Evolutionary conservation across 2,888 invertebrate species (phyloP).

Genomic region (Subacronicta megacephala): DNA sequence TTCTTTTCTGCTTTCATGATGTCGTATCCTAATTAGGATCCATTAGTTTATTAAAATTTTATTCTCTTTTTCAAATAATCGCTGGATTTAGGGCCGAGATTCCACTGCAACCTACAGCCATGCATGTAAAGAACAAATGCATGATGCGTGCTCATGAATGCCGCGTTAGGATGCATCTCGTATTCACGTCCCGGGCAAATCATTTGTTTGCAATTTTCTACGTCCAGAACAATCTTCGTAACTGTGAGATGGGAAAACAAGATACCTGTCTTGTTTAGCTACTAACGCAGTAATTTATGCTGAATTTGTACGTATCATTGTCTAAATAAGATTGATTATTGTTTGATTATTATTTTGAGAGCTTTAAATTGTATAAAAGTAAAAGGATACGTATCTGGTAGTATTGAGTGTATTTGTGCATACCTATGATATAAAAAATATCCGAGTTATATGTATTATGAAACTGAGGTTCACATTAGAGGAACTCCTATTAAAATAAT

Average conservation of each 20-base stretch:
- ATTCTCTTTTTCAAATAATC: not conserved
- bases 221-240: constrained; percentile 42
- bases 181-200: constrained; percentile 40
- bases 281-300: constrained; percentile 35
- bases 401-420: too few species aligned
- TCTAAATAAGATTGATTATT: too few species aligned
- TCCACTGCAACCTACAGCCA: constrained; percentile 4
- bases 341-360: too few species aligned
- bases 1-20: too few species aligned
- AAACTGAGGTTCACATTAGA: too few species aligned
- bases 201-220: constrained; percentile 51
- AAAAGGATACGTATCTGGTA: too few species aligned
- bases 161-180: constrained; percentile 34
- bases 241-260: constrained; percentile 29
- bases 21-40: too few species aligned
- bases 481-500: too few species aligned
- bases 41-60: not conserved
- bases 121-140: constrained; percentile 41
- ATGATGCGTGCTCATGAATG: constrained; percentile 42
- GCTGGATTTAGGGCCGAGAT: constrained; percentile 27
- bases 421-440: too few species aligned
- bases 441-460: too few species aligned
- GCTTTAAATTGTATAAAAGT: too few species aligned
- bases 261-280: constrained; percentile 28
- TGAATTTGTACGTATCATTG: not conserved